Base-by-base conservation (phyloP, 64 coral and sea anemone genomes). In the Dendronephthya gigantea region DNA sequence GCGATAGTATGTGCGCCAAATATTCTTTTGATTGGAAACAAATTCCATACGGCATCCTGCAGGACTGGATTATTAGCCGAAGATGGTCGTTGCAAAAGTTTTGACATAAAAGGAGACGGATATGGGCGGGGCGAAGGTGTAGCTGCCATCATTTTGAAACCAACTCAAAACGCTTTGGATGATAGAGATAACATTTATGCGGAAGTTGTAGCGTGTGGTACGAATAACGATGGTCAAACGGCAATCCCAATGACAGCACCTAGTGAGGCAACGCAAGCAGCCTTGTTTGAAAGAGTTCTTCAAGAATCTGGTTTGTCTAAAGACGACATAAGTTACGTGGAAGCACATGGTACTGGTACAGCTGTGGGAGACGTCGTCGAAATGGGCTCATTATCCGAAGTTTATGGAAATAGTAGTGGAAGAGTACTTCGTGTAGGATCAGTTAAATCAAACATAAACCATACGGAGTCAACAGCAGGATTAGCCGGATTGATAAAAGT, bases 61-160 rank as follows among this genome's bases (percentile, higher is more conserved):
- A 34, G 72, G 30, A 79, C 72, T 79, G 72, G 72, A 39, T 39
- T 79, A 33, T 29, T 79, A 36, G 72, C 72, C 36, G 8, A 79
- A 79, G 72, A 79, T 19, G 72, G 72, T 39, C 72, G 72, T 29
- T 79, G 72, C 36, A 79, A 79, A 39, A 79, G 72, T 79, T 79
- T 79, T 79, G 72, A 79, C 36, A 22, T 39, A 79, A 79, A 79
- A 79, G 72, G 72, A 36, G 90, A 96, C 82, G 93, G 93, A 29
- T 92, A 92, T 58, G 93, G 93, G 19, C 62, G 93, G 31, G 93
- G 93, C 37, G 93, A 96, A 88, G 93, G 93, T 29, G 87, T 96
- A 30, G 93, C 87, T 31, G 90, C 90, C 37, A 85, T 96, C 5
- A 55, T 96, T 47, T 39, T 96, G 0, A 96, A 96, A 84, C 81